Evolutionary conservation across 2,113 vertebrate species (phyloP).

Genomic region (Urocolius indicus): DNA sequence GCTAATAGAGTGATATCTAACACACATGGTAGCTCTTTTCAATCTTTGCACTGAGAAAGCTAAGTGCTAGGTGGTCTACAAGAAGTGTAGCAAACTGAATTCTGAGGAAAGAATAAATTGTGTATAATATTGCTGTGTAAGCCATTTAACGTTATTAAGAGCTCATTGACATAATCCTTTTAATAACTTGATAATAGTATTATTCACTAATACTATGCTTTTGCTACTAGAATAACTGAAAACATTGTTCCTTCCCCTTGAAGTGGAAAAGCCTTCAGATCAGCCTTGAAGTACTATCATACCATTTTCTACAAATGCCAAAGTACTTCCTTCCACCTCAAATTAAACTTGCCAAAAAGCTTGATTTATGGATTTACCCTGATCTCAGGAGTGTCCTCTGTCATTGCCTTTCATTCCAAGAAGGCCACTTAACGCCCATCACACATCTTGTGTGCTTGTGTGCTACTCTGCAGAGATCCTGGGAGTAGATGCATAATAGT

Average conservation of each 20-base stretch:
- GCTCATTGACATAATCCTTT: not conserved
- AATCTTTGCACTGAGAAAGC: not conserved
- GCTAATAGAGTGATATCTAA: not conserved
- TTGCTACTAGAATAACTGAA: not conserved
- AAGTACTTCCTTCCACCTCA: not conserved
- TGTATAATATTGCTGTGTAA: not conserved
- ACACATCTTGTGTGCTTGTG: not conserved
- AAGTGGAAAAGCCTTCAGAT: not conserved
- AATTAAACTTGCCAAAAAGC: not conserved
- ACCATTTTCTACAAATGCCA: not conserved
- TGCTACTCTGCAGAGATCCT: not conserved
- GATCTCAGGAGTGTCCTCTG: not conserved
- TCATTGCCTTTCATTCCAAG: not conserved
- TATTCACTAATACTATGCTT: not conserved
- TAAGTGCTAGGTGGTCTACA: not conserved
- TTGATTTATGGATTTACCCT: constrained; percentile 21
- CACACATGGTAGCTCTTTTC: not conserved
- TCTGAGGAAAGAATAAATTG: not conserved
- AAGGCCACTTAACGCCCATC: not conserved
- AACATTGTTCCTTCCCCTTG: not conserved
- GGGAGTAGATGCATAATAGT: not conserved
- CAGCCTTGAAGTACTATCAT: not conserved
- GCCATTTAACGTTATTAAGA: not conserved
- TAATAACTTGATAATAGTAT: not conserved
- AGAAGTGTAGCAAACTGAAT: not conserved